phyloP scores from a whole-genome alignment of 2,888 invertebrate species.

The Hemistola chrysoprasaria region DNA sequence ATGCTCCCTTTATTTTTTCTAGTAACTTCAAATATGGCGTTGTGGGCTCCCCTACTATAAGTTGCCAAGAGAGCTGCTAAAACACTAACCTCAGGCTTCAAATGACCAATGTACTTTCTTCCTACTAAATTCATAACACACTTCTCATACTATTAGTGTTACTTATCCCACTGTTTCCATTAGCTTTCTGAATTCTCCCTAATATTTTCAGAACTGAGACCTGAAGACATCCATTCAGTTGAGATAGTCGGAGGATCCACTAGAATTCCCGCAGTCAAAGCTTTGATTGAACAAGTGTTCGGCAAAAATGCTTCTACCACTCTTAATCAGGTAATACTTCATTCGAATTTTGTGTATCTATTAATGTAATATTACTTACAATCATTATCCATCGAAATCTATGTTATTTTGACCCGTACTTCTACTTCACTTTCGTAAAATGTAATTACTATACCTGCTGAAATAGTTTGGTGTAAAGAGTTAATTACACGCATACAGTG shows the following conservation, averaged over 20 bases:
- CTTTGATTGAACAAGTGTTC: slow-evolving; percentile 93
- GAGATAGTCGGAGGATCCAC: slow-evolving; percentile 98
- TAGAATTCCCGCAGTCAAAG: slow-evolving; percentile 96
- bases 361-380: not conserved
- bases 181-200: slow-evolving; percentile 6
- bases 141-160: not conserved
- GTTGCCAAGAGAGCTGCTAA: too few species aligned
- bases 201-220: slow-evolving; percentile 84
- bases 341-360: not conserved
- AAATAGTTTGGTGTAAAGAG: too few species aligned
- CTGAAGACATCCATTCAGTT: slow-evolving; percentile 95
- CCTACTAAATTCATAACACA: not conserved
- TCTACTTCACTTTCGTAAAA: too few species aligned
- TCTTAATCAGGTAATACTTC: slow-evolving; percentile 88
- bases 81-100: too few species aligned
- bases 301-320: slow-evolving; percentile 95
- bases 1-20: too few species aligned
- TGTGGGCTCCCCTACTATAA: too few species aligned
- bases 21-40: too few species aligned
- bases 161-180: not conserved
- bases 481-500: too few species aligned
- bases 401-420: too few species aligned
- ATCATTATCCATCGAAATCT: too few species aligned
- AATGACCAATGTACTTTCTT: too few species aligned
- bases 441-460: too few species aligned